Evolutionary conservation across 1,140 invertebrate genomes (phyloP), one percentile per base, ranked within the genome.

Genomic region (Brachionus manjavacas): DNA sequence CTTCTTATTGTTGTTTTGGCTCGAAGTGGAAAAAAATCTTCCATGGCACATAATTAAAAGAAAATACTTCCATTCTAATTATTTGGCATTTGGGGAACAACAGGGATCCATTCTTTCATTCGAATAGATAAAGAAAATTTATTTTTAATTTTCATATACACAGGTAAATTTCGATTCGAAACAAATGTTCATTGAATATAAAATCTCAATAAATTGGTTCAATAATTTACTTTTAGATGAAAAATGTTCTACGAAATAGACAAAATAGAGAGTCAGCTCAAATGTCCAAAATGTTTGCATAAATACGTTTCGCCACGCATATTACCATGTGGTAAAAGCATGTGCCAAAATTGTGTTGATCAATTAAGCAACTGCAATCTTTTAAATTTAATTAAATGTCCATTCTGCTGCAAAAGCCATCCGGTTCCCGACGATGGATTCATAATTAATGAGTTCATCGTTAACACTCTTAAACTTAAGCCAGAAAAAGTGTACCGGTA

Each of bases 331-430:
- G 72, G 72, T 25, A 76, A 76, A 49, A 49, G 41, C 11, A 23
- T 76, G 23, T 76, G 72, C 25, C 72, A 76, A 28, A 76, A 76
- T 76, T 76, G 72, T 49, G 25, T 76, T 25, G 72, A 76, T 28
- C 41, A 76, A 12, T n/a, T 76, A 4, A 25, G 72, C 72, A 49
- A 46, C 49, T 76, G 25, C 46, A 49, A 49, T 49, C 46, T 76
- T 25, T 12, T 76, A 23, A 76, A 76, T 76, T 46, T 76, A 25
- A 76, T 76, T 25, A 76, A 76, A 76, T 76, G 72, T 76, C 72
- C 72, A 7, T 25, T 76, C 1, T 76, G 72, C 25, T 76, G 25
- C 25, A 76, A 49, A 49, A 46, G 25, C n/a, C 72, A 76, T 4
- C 16, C 72, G 3, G 72, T 76, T 23, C 72, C 72, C 12, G 72